Evolutionary conservation across 1,140 invertebrate genomes (phyloP), one percentile per base, ranked within the genome.

Genomic region (Zophobas morio): DNA sequence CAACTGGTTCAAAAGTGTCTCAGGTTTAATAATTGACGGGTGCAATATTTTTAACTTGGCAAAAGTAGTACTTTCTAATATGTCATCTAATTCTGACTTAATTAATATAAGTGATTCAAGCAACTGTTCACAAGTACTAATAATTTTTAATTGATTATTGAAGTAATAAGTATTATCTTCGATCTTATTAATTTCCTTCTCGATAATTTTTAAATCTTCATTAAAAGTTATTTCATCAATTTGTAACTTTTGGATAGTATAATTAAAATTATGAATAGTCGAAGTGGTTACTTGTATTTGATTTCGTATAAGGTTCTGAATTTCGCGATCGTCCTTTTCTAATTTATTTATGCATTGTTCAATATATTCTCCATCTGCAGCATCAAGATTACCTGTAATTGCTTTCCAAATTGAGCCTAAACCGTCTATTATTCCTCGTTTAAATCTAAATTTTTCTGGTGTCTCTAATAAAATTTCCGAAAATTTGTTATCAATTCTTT

Each of bases 321-420:
- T 34, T 66, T 80, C 39, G n/a, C 46, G 1, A 70, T 80, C 76
- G 32, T 80, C 77, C 2, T 72, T 78, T 40, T 37, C 72, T 6
- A 80, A 6, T 80, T 75, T 78, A 6, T 80, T 47, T 6, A 81
- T 81, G 39, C 79, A 80, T 6, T 76, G 42, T 71, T 80, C 70
- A 57, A 74, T 80, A 60, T 80, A 81, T 75, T 80, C 70, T 2
- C 80, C 79, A 40, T 81, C 76, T 2, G 79, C 73, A n/a, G 74
- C 53, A 40, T 80, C 80, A 72, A 76, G 57, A 53, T 80, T 81
- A 71, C 78, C 80, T 5, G 80, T 56, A 8, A 82, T 78, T 1
- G 72, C 8, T 77, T 82, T 80, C 37, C 49, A 80, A 40, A 80
- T 53, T 32, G 70, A 78, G 6, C 76, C 79, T 39, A 74, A 36